phyloP scores from a whole-genome alignment of 2,113 vertebrate species.

The Motacilla tschutschensis region DNA sequence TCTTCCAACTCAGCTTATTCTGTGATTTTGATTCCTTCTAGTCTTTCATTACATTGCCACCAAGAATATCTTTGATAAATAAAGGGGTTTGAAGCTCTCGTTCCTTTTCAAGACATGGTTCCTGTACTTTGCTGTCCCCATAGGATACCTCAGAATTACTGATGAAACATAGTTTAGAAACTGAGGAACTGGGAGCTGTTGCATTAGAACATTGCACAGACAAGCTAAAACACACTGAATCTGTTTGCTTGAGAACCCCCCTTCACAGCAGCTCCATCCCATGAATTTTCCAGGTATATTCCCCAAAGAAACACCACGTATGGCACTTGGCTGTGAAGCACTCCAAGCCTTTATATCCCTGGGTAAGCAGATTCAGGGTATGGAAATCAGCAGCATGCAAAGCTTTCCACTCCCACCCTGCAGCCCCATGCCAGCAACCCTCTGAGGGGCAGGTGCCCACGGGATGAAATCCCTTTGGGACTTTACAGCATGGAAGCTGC shows the following conservation, averaged over 20 bases:
- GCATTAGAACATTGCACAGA: not conserved
- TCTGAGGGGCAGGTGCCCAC: not conserved
- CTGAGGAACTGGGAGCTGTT: not conserved
- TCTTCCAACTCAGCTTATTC: not conserved
- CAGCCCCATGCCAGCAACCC: not conserved
- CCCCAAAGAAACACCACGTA: not conserved
- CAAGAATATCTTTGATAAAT: not conserved
- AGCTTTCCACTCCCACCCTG: not conserved
- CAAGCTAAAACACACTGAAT: not conserved
- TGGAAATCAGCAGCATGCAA: not conserved
- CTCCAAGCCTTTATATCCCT: not conserved
- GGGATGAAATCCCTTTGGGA: not conserved
- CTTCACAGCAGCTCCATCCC: not conserved
- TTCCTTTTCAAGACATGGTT: not conserved
- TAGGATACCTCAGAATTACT: not conserved
- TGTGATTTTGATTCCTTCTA: not conserved
- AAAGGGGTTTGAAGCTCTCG: not conserved
- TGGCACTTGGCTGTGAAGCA: not conserved
- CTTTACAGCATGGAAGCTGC: not conserved
- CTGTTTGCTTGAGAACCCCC: not conserved
- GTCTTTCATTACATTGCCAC: not conserved
- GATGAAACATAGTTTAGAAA: not conserved
- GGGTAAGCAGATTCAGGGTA: not conserved
- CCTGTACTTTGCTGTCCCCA: not conserved
- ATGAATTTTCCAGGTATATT: not conserved